Evolutionary conservation across 1,140 invertebrate species (phyloP).

Genomic region (Drosophila parvula): DNA sequence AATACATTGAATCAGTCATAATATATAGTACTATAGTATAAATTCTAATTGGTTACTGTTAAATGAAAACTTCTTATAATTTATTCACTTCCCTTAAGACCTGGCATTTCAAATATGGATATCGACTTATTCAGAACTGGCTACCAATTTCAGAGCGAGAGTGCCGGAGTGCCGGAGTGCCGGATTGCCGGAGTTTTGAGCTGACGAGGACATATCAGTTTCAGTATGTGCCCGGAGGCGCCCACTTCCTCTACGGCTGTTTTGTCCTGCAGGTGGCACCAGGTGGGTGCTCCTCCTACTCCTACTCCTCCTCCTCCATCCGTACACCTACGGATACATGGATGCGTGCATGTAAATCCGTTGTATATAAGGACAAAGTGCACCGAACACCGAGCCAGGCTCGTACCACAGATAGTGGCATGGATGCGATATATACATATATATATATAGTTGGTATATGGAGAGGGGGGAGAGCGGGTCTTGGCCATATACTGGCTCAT

Average conservation of each 20-base stretch:
- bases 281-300: not conserved
- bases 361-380: conserved; percentile 17
- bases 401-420: conserved; percentile 5
- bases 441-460: not conserved
- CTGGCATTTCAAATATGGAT: no score
- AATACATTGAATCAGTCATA: no score
- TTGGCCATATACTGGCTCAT: conserved; percentile 4
- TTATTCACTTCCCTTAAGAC: not conserved
- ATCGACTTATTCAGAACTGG: not conserved
- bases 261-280: not conserved
- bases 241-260: no score
- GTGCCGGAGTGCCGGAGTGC: not conserved
- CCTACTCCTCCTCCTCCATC: no score
- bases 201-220: conserved; percentile 1
- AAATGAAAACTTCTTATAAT: no score
- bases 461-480: not conserved
- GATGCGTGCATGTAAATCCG: conserved; percentile 13
- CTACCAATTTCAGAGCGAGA: not conserved
- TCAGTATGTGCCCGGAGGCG: not conserved
- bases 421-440: conserved; percentile 1
- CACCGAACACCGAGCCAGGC: not conserved
- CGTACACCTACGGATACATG: not conserved
- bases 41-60: no score
- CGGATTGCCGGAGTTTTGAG: not conserved
- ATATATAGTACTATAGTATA: no score